phyloP scores from a whole-genome alignment of 2,888 invertebrate genomes.

The Diogma glabrata region DNA sequence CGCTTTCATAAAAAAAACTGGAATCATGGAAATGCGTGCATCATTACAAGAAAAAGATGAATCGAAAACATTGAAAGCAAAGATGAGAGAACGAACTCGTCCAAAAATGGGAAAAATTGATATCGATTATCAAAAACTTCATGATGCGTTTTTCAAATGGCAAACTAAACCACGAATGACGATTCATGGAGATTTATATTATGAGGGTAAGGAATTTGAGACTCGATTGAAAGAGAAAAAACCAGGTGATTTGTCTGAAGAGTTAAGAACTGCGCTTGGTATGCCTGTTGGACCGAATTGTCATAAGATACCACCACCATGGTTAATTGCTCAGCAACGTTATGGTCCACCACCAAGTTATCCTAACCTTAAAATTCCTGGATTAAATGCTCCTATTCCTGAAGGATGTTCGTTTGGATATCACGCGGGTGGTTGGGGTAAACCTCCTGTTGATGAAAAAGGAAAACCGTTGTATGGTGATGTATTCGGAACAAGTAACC shows the following conservation, averaged over 20 bases:
- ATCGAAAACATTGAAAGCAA: slow-evolving; percentile 86
- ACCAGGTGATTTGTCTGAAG: slow-evolving; percentile 94
- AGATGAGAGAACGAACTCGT: slow-evolving; percentile 92
- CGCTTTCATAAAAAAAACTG: slow-evolving; percentile 96
- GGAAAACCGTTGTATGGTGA: slow-evolving; percentile 98
- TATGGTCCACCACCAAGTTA: slow-evolving; percentile 99
- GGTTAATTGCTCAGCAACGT: slow-evolving; percentile 57
- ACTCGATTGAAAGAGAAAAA: slow-evolving; percentile 96
- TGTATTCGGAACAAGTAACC: slow-evolving; percentile 81
- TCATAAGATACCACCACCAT: slow-evolving; percentile 84
- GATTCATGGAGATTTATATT: slow-evolving; percentile 96
- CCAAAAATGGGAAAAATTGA: slow-evolving; percentile 99
- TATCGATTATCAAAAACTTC: slow-evolving; percentile 98
- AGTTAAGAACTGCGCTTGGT: slow-evolving; percentile 88
- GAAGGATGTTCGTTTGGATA: slow-evolving; percentile 97
- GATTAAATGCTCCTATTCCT: slow-evolving; percentile 95
- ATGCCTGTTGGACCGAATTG: slow-evolving; percentile 97
- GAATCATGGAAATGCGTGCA: slow-evolving; percentile 99
- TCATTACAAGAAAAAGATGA: slow-evolving; percentile 97
- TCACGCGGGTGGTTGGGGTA: slow-evolving; percentile 99
- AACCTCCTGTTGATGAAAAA: slow-evolving; percentile 97
- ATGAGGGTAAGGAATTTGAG: slow-evolving; percentile 98
- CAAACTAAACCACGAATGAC: slow-evolving; percentile 99
- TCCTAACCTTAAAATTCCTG: slow-evolving; percentile 95
- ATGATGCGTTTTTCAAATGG: slow-evolving; percentile 99